Base-by-base conservation (phyloP, 2,888 invertebrate species). In the Oscheius onirici region DNA sequence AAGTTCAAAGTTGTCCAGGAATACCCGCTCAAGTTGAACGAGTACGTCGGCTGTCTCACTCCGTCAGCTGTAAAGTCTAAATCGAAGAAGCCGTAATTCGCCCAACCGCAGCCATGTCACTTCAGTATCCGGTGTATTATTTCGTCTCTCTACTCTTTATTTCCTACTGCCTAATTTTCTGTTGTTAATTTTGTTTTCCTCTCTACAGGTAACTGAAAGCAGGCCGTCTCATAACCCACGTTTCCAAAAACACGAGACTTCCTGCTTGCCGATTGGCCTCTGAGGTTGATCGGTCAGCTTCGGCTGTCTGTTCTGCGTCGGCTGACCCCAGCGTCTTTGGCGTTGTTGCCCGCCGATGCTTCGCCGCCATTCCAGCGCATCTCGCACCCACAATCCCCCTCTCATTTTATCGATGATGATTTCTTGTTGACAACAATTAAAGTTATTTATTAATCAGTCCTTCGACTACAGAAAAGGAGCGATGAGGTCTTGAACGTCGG, bases 1-100 rank as follows among this genome's bases (percentile, higher is more conserved):
- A 82, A 81, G 65, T 82, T 73, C 81, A 76, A 77, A 28, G 78
- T 85, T 28, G 79, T 80, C 8, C 82, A 83, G 65, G 83, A 83
- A 60, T 83, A 82, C 67, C 83, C 83, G 22, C 41, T 83, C 51
- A 78, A 75, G 49, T 70, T 83, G 22, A 76, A 75, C 70, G 80
- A 83, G 52, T 83, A 80, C 74, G 75, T 81, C 67, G 83, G 82
- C 8, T 83, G 83, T 68, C 69, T 81, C 22, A 10, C 17, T 17
- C 22, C 22, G 34, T 34, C 34, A 34, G 8, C 34, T 34, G 34
- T 34, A 24, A 55, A 26, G 28, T 55, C 55, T 28, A 40, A 58
- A 41, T 40, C 8, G 34, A 34, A 34, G 34, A 34, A 34, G 34
- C 34, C 34, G 8, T 34, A 34, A 34, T 6, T 3, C 34, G 3